Evolutionary conservation across 1,140 invertebrate species (phyloP).

Genomic region (Leptinotarsa texana): DNA sequence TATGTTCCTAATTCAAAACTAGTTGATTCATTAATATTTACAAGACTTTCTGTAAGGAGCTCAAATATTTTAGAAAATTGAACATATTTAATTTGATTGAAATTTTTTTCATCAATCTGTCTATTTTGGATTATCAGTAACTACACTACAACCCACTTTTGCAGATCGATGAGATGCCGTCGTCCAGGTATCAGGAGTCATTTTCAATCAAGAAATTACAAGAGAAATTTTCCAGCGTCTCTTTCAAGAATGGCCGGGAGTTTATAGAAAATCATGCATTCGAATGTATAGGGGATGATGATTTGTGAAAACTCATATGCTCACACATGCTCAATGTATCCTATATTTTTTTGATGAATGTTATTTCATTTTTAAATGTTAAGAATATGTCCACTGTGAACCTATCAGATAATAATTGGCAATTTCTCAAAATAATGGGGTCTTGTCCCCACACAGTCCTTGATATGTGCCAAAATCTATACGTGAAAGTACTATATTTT

Average conservation of each 20-base stretch:
- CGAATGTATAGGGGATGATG: conserved; percentile 88
- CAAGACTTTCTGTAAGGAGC: no score
- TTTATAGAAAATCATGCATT: conserved; percentile 87
- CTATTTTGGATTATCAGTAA: no score
- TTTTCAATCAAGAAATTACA: conserved; percentile 63
- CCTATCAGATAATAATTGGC: conserved; percentile 26
- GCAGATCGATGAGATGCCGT: conserved; percentile 17
- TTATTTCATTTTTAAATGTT: conserved; percentile 36
- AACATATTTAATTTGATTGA: conserved; percentile 16
- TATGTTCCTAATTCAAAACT: no score
- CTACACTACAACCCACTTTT: no score
- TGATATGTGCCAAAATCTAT: conserved; percentile 35
- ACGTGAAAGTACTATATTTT: conserved; percentile 35
- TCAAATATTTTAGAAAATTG: no score
- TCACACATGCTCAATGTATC: conserved; percentile 22
- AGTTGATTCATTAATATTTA: no score
- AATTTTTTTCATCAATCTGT: no score
- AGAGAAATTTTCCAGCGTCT: conserved; percentile 64
- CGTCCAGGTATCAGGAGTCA: conserved; percentile 47
- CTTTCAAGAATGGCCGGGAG: conserved; percentile 66
- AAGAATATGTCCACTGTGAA: conserved; percentile 32
- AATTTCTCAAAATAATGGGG: conserved; percentile 29
- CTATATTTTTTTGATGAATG: conserved; percentile 14
- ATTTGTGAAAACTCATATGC: conserved; percentile 65
- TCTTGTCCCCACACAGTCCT: conserved; percentile 27